Conservation (phyloP, 2,113 vertebrate genomes). For the Myotis yumanensis region DNA sequence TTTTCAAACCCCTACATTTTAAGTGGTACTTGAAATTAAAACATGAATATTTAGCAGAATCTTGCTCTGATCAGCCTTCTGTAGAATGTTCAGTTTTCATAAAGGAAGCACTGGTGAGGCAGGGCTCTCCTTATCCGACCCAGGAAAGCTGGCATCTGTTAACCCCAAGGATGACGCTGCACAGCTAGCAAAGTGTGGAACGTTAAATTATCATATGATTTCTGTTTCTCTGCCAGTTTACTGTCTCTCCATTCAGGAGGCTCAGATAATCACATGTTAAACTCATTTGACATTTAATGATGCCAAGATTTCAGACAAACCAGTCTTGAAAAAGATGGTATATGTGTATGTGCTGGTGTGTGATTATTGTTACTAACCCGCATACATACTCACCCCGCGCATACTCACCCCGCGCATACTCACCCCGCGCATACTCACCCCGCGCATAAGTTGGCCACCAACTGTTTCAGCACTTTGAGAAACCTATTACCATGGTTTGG, state of each 20-base stretch:
- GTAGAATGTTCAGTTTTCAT: slow-evolving; percentile 8
- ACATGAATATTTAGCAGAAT: slow-evolving; percentile 63
- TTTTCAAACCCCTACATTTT: slow-evolving; percentile 75
- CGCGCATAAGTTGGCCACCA: background rate
- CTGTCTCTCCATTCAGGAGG: background rate
- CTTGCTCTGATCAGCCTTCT: slow-evolving; percentile 24
- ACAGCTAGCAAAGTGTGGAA: background rate
- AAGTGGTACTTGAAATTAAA: slow-evolving; percentile 52
- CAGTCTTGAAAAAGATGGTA: background rate
- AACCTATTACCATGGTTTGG: background rate
- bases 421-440: no score
- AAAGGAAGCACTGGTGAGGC: background rate
- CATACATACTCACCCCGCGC: background rate
- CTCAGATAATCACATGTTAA: slow-evolving; percentile 34
- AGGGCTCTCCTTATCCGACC: background rate
- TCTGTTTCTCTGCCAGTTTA: slow-evolving; percentile 25
- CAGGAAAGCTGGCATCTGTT: background rate
- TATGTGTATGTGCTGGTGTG: background rate
- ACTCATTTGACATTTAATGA: background rate
- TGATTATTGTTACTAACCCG: slow-evolving; percentile 4
- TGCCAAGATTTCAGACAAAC: slow-evolving; percentile 23
- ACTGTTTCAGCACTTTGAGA: background rate
- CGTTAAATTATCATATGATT: background rate
- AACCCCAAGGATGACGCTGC: background rate
- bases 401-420: no score